phyloP scores from a whole-genome alignment of 37 sponge, comb jelly and placozoan species.

The Geodia barretti region DNA sequence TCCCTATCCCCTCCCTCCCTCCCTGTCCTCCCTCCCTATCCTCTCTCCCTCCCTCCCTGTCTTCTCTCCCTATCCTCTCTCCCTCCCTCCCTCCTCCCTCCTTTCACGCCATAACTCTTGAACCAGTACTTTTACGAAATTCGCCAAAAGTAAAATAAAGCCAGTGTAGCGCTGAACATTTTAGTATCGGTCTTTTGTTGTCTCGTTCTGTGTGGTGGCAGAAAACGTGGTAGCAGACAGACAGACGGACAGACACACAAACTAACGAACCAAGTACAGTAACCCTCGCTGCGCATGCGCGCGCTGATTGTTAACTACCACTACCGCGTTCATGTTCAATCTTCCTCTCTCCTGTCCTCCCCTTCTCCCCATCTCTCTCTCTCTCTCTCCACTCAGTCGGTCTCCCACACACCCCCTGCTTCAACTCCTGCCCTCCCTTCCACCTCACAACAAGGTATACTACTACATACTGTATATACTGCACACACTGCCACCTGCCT shows the following conservation, averaged over 20 bases:
- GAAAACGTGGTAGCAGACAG: too few species aligned
- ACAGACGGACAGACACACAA: too few species aligned
- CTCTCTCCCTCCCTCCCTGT: not conserved
- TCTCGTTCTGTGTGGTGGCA: too few species aligned
- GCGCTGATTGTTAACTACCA: not conserved
- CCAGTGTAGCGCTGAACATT: too few species aligned
- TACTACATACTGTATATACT: too few species aligned
- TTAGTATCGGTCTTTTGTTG: too few species aligned
- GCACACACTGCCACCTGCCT: too few species aligned
- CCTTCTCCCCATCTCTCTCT: constrained; percentile 1
- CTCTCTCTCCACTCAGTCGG: constrained; percentile 4
- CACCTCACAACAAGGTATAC: too few species aligned
- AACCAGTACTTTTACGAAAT: too few species aligned
- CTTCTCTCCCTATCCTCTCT: constrained; percentile 1
- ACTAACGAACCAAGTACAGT: too few species aligned
- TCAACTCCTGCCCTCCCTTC: not conserved
- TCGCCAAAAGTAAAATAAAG: too few species aligned
- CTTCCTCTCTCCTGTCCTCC: not conserved
- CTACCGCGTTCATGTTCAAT: not conserved
- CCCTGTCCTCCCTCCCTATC: not conserved
- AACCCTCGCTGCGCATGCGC: not conserved
- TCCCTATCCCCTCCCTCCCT: not conserved
- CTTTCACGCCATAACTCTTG: not conserved
- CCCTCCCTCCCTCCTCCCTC: not conserved
- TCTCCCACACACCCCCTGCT: not conserved